phyloP scores from a whole-genome alignment of 2,113 vertebrate genomes.

The Erythrolamprus reginae region DNA sequence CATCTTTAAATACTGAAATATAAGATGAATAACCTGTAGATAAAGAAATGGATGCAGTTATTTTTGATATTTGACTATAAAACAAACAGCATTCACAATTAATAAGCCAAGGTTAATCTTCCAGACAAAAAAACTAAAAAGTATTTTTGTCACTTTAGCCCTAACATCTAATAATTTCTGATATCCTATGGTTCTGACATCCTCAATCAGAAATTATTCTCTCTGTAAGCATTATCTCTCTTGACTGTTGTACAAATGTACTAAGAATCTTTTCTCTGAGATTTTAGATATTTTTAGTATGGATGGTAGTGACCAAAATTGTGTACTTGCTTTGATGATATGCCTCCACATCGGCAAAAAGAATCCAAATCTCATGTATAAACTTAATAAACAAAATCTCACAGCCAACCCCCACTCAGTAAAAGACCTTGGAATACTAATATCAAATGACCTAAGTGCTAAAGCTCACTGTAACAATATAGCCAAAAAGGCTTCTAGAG shows the following conservation, averaged over 20 bases:
- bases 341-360: too few relatives aligned
- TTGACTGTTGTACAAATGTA: not conserved
- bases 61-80: not conserved
- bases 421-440: too few relatives aligned
- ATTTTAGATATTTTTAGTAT: not conserved
- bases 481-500: too few relatives aligned
- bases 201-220: not conserved
- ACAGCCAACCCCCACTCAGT: too few relatives aligned
- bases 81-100: not conserved
- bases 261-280: not conserved
- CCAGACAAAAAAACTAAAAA: not conserved
- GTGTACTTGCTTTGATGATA: not conserved
- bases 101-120: not conserved
- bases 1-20: conserved; percentile 91
- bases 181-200: not conserved
- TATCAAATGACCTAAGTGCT: too few relatives aligned
- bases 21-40: conserved; percentile 78
- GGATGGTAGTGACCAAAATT: not conserved
- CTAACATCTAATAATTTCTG: not conserved
- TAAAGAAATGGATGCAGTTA: conserved; percentile 10
- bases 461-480: too few relatives aligned
- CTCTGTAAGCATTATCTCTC: not conserved
- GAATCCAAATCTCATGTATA: too few relatives aligned
- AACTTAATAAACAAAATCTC: too few relatives aligned
- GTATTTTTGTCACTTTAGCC: not conserved